phyloP scores from a whole-genome alignment of 2,888 invertebrate genomes.

The Beris morrisii region DNA sequence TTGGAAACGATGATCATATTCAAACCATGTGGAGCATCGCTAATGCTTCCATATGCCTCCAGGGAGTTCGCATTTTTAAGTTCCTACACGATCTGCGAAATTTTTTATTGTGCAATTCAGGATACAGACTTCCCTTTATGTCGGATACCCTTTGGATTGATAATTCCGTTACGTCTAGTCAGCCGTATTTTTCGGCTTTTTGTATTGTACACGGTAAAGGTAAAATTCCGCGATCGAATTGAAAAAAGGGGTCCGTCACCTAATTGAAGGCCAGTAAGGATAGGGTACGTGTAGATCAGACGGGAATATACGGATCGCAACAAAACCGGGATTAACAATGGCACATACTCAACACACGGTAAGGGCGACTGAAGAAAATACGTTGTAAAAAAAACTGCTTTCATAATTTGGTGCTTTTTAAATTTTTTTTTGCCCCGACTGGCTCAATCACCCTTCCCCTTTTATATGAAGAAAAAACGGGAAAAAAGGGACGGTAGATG shows the following conservation, averaged over 20 bases:
- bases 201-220: conserved; percentile 20
- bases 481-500: no score
- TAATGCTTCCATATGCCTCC: no score
- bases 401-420: conserved; percentile 9
- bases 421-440: no score
- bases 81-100: no score
- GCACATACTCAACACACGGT: conserved; percentile 1
- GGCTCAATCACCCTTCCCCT: no score
- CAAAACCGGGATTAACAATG: conserved; percentile 35
- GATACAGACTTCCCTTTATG: no score
- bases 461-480: no score
- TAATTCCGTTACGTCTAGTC: conserved; percentile 18
- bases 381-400: conserved; percentile 5
- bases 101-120: no score
- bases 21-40: no score
- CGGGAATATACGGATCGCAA: conserved; percentile 28
- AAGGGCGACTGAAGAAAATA: conserved; percentile 11
- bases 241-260: conserved; percentile 35
- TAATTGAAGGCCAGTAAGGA: conserved; percentile 36
- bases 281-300: conserved; percentile 21
- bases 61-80: no score
- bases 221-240: conserved; percentile 5
- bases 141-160: neutral
- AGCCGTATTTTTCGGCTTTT: conserved; percentile 22
- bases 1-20: no score